Conservation (phyloP, 2,113 vertebrate genomes). For the Galbula dea region DNA sequence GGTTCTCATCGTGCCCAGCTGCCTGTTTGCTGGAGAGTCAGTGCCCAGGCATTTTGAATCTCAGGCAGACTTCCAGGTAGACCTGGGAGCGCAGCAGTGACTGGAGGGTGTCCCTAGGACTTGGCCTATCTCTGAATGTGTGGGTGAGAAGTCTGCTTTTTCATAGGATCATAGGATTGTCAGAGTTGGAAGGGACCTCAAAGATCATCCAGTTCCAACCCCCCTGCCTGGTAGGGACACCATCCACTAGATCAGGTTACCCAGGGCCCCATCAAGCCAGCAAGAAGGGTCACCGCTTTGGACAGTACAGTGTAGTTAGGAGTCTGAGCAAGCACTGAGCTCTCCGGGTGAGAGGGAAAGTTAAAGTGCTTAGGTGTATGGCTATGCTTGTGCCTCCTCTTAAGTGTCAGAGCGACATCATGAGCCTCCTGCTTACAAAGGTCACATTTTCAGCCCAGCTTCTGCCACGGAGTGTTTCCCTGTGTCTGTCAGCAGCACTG, state of each 20-base stretch:
- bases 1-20: rapidly evolving
- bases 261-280: too few relatives aligned
- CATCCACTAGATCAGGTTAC: too few relatives aligned
- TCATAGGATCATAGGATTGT: too few relatives aligned
- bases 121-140: neutral
- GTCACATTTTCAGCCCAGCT: neutral
- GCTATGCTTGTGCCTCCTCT: neutral
- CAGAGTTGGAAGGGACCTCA: too few relatives aligned
- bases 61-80: neutral
- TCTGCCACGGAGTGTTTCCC: rapidly evolving
- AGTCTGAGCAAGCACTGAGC: rapidly evolving
- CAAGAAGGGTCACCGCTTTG: rapidly evolving
- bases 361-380: neutral
- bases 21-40: neutral
- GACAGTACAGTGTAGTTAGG: neutral
- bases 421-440: neutral
- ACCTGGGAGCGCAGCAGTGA: neutral
- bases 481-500: neutral
- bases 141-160: neutral
- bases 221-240: too few relatives aligned
- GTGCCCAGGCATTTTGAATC: neutral
- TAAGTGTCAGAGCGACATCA: rapidly evolving
- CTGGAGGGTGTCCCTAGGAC: neutral
- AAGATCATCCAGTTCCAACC: too few relatives aligned
- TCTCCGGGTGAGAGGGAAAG: neutral